Evolutionary conservation across 2,888 invertebrate genomes (phyloP).

Genomic region (Athrips mouffetella): DNA sequence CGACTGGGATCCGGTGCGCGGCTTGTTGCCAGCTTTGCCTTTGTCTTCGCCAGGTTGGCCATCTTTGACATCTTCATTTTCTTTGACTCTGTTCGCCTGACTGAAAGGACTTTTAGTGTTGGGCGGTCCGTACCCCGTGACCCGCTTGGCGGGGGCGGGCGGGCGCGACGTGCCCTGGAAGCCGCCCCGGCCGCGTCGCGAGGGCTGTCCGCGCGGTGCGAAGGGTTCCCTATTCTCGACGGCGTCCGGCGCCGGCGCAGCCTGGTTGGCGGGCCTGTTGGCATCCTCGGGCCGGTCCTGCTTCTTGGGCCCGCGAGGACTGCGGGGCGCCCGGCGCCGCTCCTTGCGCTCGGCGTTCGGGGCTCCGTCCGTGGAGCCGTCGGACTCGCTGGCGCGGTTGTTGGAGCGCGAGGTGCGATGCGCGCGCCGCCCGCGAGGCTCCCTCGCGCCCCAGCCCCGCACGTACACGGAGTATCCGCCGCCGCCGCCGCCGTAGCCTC

Average conservation of each 20-base stretch:
- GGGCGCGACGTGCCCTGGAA: constrained; percentile 66
- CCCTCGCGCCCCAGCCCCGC: constrained; percentile 70
- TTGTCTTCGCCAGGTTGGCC: constrained; percentile 77
- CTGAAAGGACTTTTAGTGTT: constrained; percentile 87
- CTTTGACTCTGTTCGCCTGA: constrained; percentile 63
- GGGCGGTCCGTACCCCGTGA: constrained; percentile 89
- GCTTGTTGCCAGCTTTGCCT: constrained; percentile 82
- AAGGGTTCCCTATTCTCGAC: constrained; percentile 83
- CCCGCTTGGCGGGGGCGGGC: constrained; percentile 78
- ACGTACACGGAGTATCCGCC: constrained; percentile 57
- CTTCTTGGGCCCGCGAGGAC: constrained; percentile 79
- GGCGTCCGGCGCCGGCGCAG: constrained; percentile 39
- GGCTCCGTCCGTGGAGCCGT: constrained; percentile 85
- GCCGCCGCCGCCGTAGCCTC: constrained; percentile 65
- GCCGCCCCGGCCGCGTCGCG: constrained; percentile 88
- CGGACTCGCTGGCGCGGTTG: constrained; percentile 82
- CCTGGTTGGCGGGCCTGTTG: constrained; percentile 43
- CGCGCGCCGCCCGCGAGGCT: constrained; percentile 71
- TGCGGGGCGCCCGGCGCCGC: constrained; percentile 74
- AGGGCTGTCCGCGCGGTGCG: constrained; percentile 93
- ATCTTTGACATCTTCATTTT: constrained; percentile 61
- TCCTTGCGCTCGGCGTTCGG: constrained; percentile 74
- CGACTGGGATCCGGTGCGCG: constrained; percentile 82
- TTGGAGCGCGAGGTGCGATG: constrained; percentile 69
- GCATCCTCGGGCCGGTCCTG: constrained; percentile 78